Conservation (phyloP, 2,888 invertebrate species). For the Drosophila dives region DNA sequence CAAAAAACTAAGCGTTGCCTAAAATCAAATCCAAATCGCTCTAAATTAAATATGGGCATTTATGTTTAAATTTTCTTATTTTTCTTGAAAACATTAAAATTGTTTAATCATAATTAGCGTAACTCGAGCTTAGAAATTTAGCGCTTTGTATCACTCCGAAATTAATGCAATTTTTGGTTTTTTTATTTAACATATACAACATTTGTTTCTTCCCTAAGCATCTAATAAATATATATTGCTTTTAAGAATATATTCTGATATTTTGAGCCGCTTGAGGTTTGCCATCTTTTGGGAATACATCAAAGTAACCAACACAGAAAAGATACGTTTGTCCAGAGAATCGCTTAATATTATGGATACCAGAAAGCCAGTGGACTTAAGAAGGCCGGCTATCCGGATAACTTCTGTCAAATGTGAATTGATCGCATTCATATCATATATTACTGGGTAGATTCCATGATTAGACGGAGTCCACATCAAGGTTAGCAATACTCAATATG, state of each 20-base stretch:
- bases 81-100: not conserved
- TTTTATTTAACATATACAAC: too few relatives aligned
- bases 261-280: not conserved
- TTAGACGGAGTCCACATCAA: too few relatives aligned
- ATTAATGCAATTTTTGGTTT: too few relatives aligned
- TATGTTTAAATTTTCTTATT: not conserved
- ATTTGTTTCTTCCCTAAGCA: not conserved
- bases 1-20: not conserved
- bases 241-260: not conserved
- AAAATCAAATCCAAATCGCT: not conserved
- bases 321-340: too few relatives aligned
- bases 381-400: slow-evolving; percentile 26
- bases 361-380: not conserved
- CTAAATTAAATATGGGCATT: not conserved
- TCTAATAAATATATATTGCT: not conserved
- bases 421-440: not conserved
- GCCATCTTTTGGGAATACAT: not conserved
- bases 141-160: not conserved
- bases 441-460: slow-evolving; percentile 8
- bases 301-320: too few relatives aligned
- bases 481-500: not conserved
- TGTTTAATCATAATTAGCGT: fast-evolving
- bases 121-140: not conserved
- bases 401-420: slow-evolving; percentile 26
- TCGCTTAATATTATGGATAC: too few relatives aligned